Evolutionary conservation across 2,113 vertebrate genomes (phyloP), one percentile per base, ranked within the genome.

Genomic region (Fregata magnificens): DNA sequence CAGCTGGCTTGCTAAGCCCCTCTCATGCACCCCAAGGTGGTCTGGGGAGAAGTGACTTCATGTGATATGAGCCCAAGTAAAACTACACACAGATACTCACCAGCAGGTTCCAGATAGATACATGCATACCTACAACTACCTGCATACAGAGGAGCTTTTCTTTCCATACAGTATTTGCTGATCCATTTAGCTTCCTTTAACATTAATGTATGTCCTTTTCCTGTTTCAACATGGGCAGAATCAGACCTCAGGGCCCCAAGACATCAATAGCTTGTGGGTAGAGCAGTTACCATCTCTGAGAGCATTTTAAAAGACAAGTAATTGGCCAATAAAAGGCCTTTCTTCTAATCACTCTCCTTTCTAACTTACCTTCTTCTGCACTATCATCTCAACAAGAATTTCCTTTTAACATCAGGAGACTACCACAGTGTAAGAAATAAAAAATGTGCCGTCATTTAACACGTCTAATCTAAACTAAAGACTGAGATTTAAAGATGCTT

Each of bases 401-500:
- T 90, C 26, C 21, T 84, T 88, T 56, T 45, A 94, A 22, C 22
- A 55, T 86, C n/a, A 74, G 20, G 10, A 65, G 5, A 47, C 10
- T 38, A 76, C 6, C 18, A 56, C 21, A 66, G 21, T 38, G 19
- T 78, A 89, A 90, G 53, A 74, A 86, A 72, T 52, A 55, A 92
- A 89, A 86, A 72, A 63, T 38, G 11, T 71, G 10, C 53, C 52
- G 50, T 52, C 73, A 55, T 88, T 91, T 94, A 92, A 86, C 32
- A 14, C 40, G 38, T 53, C 55, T 86, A 72, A 63, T 72, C 38
- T 67, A 82, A 93, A 79, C 86, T 86, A 40, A 85, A 89, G 66
- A 16, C 71, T 56, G 83, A 91, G 66, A 76, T 94, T 82, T 92
- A 81, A 89, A 79, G 90, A 82, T 92, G 29, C 52, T 88, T 93